Evolutionary conservation across 2,888 invertebrate species (phyloP).

Genomic region (Eupithecia pulchellata): DNA sequence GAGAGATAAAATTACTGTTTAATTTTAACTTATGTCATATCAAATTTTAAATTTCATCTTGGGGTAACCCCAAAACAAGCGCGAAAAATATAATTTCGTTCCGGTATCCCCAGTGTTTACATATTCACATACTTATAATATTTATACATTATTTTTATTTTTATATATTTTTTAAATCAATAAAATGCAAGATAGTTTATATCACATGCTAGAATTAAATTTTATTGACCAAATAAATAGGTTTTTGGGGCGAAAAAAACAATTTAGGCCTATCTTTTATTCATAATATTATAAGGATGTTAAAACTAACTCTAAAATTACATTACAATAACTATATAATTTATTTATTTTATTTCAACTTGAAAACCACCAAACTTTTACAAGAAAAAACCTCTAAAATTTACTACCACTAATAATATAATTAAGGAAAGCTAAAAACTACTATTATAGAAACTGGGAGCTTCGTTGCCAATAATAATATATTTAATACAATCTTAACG

Average conservation of each 20-base stretch:
- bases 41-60: constrained; percentile 14
- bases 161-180: constrained; percentile 38
- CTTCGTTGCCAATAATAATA: constrained; percentile 21
- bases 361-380: constrained; percentile 27
- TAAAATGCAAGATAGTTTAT: constrained; percentile 45
- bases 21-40: constrained; percentile 19
- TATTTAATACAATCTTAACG: constrained; percentile 19
- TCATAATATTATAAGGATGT: constrained; percentile 26
- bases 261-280: constrained; percentile 32
- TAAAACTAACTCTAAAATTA: constrained; percentile 29
- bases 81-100: constrained; percentile 9
- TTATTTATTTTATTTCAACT: constrained; percentile 36
- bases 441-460: constrained; percentile 19
- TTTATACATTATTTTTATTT: constrained; percentile 42
- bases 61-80: constrained; percentile 12
- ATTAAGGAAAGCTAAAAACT: constrained; percentile 13
- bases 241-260: constrained; percentile 31
- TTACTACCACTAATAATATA: constrained; percentile 11
- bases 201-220: constrained; percentile 45
- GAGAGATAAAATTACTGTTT: constrained; percentile 3
- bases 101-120: constrained; percentile 19
- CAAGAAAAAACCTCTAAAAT: constrained; percentile 25
- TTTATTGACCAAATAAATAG: constrained; percentile 36
- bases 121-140: constrained; percentile 33
- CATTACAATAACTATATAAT: constrained; percentile 27